Base-by-base conservation (phyloP, 2,113 vertebrate species). In the Thermophis baileyi region DNA sequence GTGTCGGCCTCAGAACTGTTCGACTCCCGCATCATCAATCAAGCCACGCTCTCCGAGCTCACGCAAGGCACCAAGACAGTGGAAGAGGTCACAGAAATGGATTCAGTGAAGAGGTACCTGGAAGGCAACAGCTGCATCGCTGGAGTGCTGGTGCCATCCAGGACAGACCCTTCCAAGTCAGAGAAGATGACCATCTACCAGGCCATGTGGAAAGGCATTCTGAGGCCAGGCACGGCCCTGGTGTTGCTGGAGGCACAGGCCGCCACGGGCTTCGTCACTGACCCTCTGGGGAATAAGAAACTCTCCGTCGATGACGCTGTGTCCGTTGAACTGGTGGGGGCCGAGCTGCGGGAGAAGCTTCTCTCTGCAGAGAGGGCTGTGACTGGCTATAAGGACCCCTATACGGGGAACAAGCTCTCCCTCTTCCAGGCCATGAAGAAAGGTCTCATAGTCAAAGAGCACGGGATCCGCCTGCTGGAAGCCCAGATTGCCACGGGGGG, bases 391-490 rank as follows among this genome's bases (percentile, higher is more conserved):
- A 93, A 50, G 0, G 97, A 98, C 50, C 98, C 98, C 0, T 97
- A 95, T 94, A 97, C 96, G 0, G 97, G 95, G 0, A 11, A 0
- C 14, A 94, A 11, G n/a, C 95, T 98, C 87, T 97, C 97, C 27
- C 95, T 98, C 1, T 97, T 97, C 94, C 96, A 98, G 96, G 98
- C 98, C 22, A 98, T 99, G 98, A 97, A 97, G 92, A 96, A 98
- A 35, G 98, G 97, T 0, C 94, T 99, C 3, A 98, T 99, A 1
- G 96, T 99, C 9, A 98, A 98, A 97, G 98, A 99, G 1, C 98
- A 99, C 0, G 98, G 97, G 14, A 93, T 98, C 53, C 98, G 98
- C 87, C 97, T 99, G 93, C 97, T 98, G 0, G 97, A 98, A 90
- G 98, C 98, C 0, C 98, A 98, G 94, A 96, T 98, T 0, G 98